Conservation (phyloP, 2,797 vertebrate genomes). For the Chaetophractus vellerosus region DNA sequence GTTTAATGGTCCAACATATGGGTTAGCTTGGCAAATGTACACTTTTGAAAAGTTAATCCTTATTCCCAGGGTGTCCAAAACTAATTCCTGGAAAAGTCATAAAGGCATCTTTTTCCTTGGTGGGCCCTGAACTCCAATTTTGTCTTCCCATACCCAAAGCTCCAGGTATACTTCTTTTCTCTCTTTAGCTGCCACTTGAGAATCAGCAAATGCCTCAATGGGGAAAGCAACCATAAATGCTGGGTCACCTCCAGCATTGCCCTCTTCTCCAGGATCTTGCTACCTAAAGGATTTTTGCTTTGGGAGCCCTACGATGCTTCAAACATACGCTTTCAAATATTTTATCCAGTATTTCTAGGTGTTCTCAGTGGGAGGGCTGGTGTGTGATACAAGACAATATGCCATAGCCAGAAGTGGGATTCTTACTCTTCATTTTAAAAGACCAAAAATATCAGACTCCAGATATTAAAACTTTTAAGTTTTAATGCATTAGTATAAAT, state of each 20-base stretch:
- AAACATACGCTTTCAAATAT: not conserved
- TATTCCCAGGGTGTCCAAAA: not conserved
- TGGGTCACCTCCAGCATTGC: not conserved
- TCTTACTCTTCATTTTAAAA: constrained; percentile 34
- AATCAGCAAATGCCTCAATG: not conserved
- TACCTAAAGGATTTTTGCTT: not conserved
- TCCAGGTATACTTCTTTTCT: not conserved
- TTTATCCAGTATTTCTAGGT: not conserved
- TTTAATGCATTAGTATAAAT: not conserved
- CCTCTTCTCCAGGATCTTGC: not conserved
- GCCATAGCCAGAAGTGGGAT: not conserved
- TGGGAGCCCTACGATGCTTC: not conserved
- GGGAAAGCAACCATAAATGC: not conserved
- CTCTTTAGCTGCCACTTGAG: not conserved
- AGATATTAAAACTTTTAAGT: constrained; percentile 5
- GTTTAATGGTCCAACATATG: not conserved
- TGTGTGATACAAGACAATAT: not conserved
- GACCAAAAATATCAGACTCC: not conserved
- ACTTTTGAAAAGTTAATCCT: not conserved
- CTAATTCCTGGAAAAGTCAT: not conserved
- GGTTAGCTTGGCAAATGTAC: not conserved
- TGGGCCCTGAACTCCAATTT: not conserved
- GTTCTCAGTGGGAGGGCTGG: not conserved
- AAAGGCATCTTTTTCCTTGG: not conserved
- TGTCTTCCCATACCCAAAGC: not conserved